Base-by-base conservation (phyloP, 2,113 vertebrate genomes). In the Thomomys bottae region DNA sequence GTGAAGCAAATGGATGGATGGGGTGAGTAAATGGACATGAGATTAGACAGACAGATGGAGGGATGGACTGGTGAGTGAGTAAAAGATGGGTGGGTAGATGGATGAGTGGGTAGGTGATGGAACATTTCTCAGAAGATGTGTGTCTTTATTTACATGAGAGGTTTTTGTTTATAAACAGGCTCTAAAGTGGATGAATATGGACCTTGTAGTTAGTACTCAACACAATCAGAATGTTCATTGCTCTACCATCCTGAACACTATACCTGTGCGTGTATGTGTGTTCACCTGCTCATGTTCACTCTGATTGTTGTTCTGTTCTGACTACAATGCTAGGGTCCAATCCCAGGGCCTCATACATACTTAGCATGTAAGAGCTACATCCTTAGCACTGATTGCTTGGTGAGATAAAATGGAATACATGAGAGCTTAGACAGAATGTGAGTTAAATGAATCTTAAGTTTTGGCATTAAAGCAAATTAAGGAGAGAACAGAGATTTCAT, bases 401-500 rank as follows among this genome's bases (percentile, higher is more conserved):
- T 26, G 36, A 82, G 94, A 23, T 64, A 40, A 32, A 28, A 4
- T 63, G 40, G 67, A 49, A 24, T 59, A 36, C 21, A 10, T 3
- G 21, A 64, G 32, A 66, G 9, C 30, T 30, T 75, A 76, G 23
- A 68, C 61, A 68, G 34, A 76, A 84, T 17, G n/a, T 6, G 26
- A 24, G 1, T n/a, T 28, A 64, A n/a, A 38, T 5, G 4, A 3
- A 21, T 54, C 57, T 72, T 45, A 28, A 67, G 3, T 78, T 36
- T 61, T 54, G 38, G 5, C 18, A 71, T 38, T 66, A 85, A 84
- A 70, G 81, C 59, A 36, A 89, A 84, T 75, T 45, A 87, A 59
- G 78, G 38, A 73, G 9, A 59, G 66, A 79, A 67, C 18, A 17
- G 18, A 54, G 28, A 63, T 63, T 68, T 17, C 32, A 42, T 76